A percentile compares a stretch with the other conserved stretches of the same genome.
These are phyloP conservation scores for Eupsittula cactorum DNA, from an alignment of 2,113 vertebrate genomes.

Conservation along the genomic window DNA sequence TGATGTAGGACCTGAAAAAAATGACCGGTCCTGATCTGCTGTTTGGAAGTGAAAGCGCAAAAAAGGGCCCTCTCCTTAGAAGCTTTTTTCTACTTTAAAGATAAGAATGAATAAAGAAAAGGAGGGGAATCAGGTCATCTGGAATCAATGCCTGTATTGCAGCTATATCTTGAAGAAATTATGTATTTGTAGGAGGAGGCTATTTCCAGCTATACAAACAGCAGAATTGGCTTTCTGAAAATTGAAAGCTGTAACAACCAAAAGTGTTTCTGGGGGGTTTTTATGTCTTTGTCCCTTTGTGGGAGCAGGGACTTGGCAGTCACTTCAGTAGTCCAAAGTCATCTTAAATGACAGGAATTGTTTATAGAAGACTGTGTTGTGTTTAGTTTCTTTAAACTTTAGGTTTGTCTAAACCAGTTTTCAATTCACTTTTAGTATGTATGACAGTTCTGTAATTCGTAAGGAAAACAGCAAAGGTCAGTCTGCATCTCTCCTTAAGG, in stretches of 20 bases:
- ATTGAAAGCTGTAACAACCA: not conserved
- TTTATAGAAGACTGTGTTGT: not conserved
- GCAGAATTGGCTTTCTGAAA: not conserved
- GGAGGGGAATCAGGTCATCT: fast-evolving
- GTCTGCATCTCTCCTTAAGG: not conserved
- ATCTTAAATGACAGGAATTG: not conserved
- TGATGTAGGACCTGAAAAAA: not conserved
- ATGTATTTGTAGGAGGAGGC: not conserved
- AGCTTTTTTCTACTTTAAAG: fast-evolving
- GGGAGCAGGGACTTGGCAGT: not conserved
- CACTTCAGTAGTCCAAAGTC: fast-evolving
- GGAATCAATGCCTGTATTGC: not conserved
- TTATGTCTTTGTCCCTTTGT: not conserved
- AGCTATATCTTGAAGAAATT: fast-evolving
- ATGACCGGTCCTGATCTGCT: not conserved
- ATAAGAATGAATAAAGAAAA: not conserved
- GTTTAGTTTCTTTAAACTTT: not conserved
- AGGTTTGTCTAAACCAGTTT: fast-evolving
- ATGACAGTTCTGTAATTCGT: not conserved
- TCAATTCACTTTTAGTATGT: not conserved
- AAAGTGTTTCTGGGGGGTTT: not conserved
- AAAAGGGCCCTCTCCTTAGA: fast-evolving
- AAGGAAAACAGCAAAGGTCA: not conserved
- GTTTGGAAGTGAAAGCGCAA: not conserved
- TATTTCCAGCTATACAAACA: not conserved